Conservation (phyloP, 2,113 vertebrate species). For the Chaetorhynchus papuensis region DNA sequence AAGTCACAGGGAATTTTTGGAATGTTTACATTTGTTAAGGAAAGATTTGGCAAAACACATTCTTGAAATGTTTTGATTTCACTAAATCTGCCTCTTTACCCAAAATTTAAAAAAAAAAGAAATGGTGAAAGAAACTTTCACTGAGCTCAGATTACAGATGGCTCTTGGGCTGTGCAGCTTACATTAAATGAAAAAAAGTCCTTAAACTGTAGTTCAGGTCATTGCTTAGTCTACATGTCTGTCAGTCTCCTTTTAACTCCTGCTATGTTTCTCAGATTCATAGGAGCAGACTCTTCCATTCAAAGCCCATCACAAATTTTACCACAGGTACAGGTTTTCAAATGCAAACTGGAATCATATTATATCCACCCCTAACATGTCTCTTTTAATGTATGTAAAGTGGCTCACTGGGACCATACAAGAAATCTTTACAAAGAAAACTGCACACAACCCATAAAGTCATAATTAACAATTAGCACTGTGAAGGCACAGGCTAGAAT, state of each 20-base stretch:
- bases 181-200: neutral
- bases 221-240: neutral
- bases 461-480: neutral
- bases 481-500: neutral
- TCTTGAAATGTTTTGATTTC: slow-evolving; percentile 27
- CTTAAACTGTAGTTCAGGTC: slow-evolving; percentile 4
- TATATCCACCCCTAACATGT: neutral
- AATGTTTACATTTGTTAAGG: slow-evolving; percentile 17
- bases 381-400: neutral
- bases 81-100: neutral
- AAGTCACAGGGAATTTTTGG: neutral
- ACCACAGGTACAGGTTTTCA: neutral
- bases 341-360: neutral
- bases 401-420: neutral
- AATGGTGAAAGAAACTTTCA: slow-evolving; percentile 25
- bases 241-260: neutral
- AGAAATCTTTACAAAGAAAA: neutral
- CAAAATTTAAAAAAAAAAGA: neutral
- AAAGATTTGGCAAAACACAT: neutral
- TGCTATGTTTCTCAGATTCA: neutral
- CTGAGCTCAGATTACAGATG: neutral
- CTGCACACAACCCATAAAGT: neutral
- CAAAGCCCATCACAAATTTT: neutral
- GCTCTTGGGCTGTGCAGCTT: neutral
- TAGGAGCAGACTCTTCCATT: neutral